Evolutionary conservation across 2,113 vertebrate genomes (phyloP).

Genomic region (Crotalus viridis): DNA sequence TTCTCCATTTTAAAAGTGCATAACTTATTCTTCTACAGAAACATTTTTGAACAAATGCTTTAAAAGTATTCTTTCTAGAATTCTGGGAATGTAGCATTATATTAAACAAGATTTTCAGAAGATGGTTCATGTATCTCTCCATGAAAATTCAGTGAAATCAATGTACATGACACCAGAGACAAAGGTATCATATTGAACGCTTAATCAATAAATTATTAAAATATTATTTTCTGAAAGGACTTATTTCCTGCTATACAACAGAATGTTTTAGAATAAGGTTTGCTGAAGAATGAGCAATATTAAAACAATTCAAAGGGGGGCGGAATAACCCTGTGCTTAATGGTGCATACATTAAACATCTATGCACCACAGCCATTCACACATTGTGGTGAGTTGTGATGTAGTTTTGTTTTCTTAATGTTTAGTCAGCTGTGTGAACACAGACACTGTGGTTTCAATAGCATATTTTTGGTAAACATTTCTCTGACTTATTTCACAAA

Average conservation of each 20-base stretch:
- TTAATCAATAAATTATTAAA: conserved; percentile 44
- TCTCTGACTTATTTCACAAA: background rate
- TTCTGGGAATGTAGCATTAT: background rate
- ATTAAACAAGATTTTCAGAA: conserved; percentile 21
- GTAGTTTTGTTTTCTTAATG: background rate
- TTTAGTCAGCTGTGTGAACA: background rate
- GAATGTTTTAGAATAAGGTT: background rate
- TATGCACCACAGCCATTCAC: background rate
- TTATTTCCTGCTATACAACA: background rate
- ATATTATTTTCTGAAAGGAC: conserved; percentile 24
- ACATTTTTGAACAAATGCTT: background rate
- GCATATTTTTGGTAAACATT: background rate
- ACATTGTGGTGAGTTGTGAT: background rate
- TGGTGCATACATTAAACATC: background rate
- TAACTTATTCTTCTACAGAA: background rate
- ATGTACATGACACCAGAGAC: conserved; percentile 13
- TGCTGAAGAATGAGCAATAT: background rate
- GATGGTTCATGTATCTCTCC: conserved; percentile 9
- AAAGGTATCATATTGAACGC: conserved; percentile 18
- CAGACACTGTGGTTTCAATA: background rate
- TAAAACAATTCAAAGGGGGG: background rate
- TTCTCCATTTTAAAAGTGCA: background rate
- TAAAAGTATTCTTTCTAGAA: conserved; percentile 33
- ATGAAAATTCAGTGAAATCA: conserved; percentile 35
- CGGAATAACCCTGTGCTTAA: background rate